Base-by-base conservation (phyloP, 2,888 invertebrate genomes). In the Mesorhabditis sp. region DNA sequence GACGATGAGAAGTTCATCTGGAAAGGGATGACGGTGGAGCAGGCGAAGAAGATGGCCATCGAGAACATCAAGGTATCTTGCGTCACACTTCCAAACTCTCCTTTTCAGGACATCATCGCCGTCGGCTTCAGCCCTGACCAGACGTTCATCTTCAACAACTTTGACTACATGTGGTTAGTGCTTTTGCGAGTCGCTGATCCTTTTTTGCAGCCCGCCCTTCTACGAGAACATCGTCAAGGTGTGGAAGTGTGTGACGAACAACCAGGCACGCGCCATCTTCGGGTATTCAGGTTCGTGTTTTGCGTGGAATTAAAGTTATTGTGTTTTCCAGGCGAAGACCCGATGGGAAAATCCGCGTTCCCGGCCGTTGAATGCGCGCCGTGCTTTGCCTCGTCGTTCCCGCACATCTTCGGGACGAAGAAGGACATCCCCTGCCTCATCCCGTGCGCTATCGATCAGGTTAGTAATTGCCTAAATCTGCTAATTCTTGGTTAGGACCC, bases 1-100 rank as follows among this genome's bases (percentile, higher is more conserved):
- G 98, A 99, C 85, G 98, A 99, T 87, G 98, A 99, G 87, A 99
- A 99, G 87, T 92, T 91, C 4, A 89, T 98, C 82, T 99, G 98
- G 97, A 95, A 92, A 86, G 94, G 96, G 86, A 88, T 98, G 67
- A 91, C 91, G 80, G 86, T 96, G 42, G 85, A 84, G 5, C 92
- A 94, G 76, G 92, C 93, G 0, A 90, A 92, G 69, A 90, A 87
- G 74, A 89, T 97, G 88, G 92, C 94, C 0, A 89, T 90, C 76
- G 93, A 93, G 86, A 99, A 99, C 88, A 93, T 94, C 2, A 96
- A 94, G 63, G 71, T 71, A 43, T 15, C 43, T 45, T 67, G 6
- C n/a, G 43, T 50, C 7, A 3, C 10, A 4, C 43, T 13, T 63
- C 10, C 2, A 58, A 58, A 15, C 62, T 41, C 65, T 41, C n/a